A percentile compares a stretch with the other conserved stretches of the same genome.
Evolutionary conservation across 2,888 invertebrate species (phyloP).

Genomic region (Eledona agricola): DNA sequence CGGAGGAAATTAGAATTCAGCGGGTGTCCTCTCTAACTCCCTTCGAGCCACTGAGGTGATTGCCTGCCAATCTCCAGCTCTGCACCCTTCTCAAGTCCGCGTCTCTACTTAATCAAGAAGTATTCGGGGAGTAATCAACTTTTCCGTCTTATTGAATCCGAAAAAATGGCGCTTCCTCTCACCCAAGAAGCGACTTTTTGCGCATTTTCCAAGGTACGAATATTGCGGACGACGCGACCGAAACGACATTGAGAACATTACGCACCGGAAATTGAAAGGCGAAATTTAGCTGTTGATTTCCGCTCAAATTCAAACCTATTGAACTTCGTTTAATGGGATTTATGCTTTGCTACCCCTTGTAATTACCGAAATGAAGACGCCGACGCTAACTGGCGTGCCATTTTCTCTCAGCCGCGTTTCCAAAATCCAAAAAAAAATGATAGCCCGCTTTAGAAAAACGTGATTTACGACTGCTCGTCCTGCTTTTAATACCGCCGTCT

Average conservation of each 20-base stretch:
- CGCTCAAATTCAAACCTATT: slow-evolving; percentile 46
- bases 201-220: no score
- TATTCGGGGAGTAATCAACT: slow-evolving; percentile 49
- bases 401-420: neutral
- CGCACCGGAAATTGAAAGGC: slow-evolving; percentile 58
- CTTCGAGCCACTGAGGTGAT: slow-evolving; percentile 61
- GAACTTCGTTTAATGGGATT: slow-evolving; percentile 47
- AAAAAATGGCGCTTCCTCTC: neutral
- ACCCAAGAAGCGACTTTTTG: no score
- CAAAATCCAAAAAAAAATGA: no score
- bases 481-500: no score
- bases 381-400: neutral
- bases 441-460: no score
- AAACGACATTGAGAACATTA: slow-evolving; percentile 48
- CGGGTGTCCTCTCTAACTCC: slow-evolving; percentile 60
- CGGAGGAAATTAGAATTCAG: slow-evolving; percentile 60
- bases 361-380: slow-evolving; percentile 36
- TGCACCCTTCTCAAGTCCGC: slow-evolving; percentile 59
- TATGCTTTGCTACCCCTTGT: slow-evolving; percentile 36
- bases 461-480: no score
- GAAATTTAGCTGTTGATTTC: slow-evolving; percentile 53
- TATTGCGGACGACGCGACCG: no score
- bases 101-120: slow-evolving; percentile 57
- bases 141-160: slow-evolving; percentile 41
- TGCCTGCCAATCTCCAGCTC: slow-evolving; percentile 62